Conservation (phyloP, 1,140 invertebrate species). For the Alviniconcha marisindica region DNA sequence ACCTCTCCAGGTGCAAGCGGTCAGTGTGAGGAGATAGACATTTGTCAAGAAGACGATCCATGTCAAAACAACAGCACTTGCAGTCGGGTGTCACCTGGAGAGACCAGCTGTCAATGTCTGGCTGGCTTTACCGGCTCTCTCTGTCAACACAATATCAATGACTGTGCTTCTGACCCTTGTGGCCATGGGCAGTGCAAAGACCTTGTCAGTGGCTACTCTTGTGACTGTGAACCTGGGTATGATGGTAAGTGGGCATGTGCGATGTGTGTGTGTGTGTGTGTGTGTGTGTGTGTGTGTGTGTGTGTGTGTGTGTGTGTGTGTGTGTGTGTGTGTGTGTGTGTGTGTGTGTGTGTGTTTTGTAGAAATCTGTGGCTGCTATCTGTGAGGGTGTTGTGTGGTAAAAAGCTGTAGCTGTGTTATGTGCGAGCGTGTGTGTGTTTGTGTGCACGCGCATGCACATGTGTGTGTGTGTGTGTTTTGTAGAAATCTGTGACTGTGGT, state of each 20-base stretch:
- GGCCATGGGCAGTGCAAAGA: constrained; percentile 16
- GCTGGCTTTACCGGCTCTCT: not conserved
- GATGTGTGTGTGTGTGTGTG: not conserved
- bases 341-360: too few species aligned
- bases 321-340: too few species aligned
- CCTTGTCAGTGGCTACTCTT: constrained; percentile 35
- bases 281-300: not conserved
- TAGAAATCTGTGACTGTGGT: too few species aligned
- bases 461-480: too few species aligned
- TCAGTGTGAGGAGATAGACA: constrained; percentile 15
- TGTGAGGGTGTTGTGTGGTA: too few species aligned
- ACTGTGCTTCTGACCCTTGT: constrained; percentile 25
- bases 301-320: too few species aligned
- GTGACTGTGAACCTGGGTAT: constrained; percentile 42
- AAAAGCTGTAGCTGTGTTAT: too few species aligned
- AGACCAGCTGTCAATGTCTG: not conserved
- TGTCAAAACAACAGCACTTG: constrained; percentile 18
- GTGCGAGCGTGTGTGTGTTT: too few species aligned
- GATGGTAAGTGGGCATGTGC: constrained; percentile 21
- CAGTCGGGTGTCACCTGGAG: not conserved
- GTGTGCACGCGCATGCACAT: too few species aligned
- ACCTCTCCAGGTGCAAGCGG: not conserved
- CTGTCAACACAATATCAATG: constrained; percentile 25
- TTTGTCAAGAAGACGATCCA: not conserved
- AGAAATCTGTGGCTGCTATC: too few species aligned